phyloP scores from a whole-genome alignment of 2,113 vertebrate species.

The Sus scrofa region T2T-Sscrofa CM000820.6:55040001-55040500 shows the following conservation, averaged over 20 bases:
- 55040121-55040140: conserved; percentile 46
- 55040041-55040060: conserved; percentile 50
- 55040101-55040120: conserved; percentile 50
- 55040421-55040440: neutral
- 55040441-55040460: neutral
- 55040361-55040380: neutral
- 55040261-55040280: neutral
- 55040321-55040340: neutral
- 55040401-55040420: neutral
- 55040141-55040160: neutral
- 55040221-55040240: neutral
- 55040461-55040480: neutral
- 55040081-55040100: conserved; percentile 49
- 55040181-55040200: neutral
- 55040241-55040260: conserved; percentile 21
- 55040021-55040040: neutral
- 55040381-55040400: neutral
- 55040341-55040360: neutral
- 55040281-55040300: neutral
- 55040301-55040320: neutral
- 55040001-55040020: conserved; percentile 49
- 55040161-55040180: conserved; percentile 48
- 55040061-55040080: conserved; percentile 10
- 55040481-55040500: neutral
- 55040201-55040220: neutral